A percentile compares a stretch with the other conserved stretches of the same genome.
Conservation (phyloP, 2,888 invertebrate species). For the Athetis lepigone region DNA sequence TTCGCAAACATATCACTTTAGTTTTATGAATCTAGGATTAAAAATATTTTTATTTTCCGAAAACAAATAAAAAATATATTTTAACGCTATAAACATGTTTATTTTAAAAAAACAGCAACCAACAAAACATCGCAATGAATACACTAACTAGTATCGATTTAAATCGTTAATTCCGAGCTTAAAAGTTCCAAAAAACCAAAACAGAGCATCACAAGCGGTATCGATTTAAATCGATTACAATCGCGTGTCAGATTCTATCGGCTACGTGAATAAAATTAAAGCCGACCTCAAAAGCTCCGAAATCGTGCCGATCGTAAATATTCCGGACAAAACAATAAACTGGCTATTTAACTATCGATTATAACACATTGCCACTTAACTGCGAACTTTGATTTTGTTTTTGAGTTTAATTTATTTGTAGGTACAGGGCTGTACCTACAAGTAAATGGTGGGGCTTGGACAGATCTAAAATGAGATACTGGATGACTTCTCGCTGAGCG, state of each 20-base stretch:
- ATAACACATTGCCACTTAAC: constrained; percentile 62
- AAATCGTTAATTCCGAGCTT: too few relatives aligned
- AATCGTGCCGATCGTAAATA: constrained; percentile 57
- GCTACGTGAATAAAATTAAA: constrained; percentile 63
- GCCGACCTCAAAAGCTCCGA: constrained; percentile 56
- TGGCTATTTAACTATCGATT: constrained; percentile 60
- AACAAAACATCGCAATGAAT: constrained; percentile 18
- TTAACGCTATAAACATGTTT: too few relatives aligned
- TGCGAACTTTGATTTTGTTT: constrained; percentile 48
- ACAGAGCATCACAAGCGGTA: too few relatives aligned
- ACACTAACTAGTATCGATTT: constrained; percentile 36
- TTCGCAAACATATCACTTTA: constrained; percentile 28
- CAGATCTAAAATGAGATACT: too few relatives aligned
- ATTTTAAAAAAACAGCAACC: background rate
- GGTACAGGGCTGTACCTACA: too few relatives aligned
- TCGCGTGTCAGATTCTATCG: constrained; percentile 51
- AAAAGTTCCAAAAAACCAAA: too few relatives aligned
- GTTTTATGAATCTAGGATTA: constrained; percentile 13
- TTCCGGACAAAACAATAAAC: constrained; percentile 59
- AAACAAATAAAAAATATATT: background rate
- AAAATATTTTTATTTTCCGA: background rate
- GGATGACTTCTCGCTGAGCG: too few relatives aligned
- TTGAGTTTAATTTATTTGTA: constrained; percentile 17
- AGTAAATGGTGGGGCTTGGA: too few relatives aligned
- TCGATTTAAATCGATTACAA: constrained; percentile 53